Percentiles rank a stretch among this genome's conserved stretches.
These are phyloP conservation scores for Microcebus tavaratra DNA, from an alignment of 2,113 vertebrate species.

Conservation along the genomic window DNA sequence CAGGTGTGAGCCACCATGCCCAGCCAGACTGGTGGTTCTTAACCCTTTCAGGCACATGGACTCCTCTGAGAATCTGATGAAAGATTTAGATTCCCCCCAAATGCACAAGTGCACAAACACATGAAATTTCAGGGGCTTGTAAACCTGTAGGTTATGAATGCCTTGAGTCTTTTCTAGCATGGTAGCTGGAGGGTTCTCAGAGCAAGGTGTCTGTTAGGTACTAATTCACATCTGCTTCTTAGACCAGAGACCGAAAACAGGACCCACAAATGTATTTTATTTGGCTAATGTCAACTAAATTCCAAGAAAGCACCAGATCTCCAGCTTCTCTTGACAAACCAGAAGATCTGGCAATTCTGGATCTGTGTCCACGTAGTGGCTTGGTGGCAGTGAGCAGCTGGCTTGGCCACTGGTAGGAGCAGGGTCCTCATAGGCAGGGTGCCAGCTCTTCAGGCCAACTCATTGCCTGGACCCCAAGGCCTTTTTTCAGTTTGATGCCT, in stretches of 20 bases:
- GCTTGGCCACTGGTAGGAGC: not conserved
- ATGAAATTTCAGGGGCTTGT: not conserved
- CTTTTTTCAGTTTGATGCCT: not conserved
- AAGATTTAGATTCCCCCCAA: not conserved
- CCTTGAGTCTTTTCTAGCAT: not conserved
- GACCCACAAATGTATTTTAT: not conserved
- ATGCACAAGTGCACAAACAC: not conserved
- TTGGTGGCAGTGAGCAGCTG: not conserved
- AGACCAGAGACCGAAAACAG: not conserved
- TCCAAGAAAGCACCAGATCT: not conserved
- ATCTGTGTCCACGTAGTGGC: fast-evolving
- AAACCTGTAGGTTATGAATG: not conserved
- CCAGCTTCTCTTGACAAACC: not conserved
- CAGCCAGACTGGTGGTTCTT: not conserved
- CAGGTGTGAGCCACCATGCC: not conserved
- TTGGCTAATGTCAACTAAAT: not conserved
- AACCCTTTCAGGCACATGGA: not conserved
- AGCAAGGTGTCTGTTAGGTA: not conserved
- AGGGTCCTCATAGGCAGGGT: too few species aligned
- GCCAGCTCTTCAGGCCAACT: not conserved
- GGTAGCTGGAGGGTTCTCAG: not conserved
- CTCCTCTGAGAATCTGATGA: not conserved
- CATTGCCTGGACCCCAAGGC: not conserved
- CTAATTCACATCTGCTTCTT: not conserved
- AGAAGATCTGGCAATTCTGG: not conserved